phyloP scores from a whole-genome alignment of 1,140 invertebrate species.

The Drosophila yakuba region DNA sequence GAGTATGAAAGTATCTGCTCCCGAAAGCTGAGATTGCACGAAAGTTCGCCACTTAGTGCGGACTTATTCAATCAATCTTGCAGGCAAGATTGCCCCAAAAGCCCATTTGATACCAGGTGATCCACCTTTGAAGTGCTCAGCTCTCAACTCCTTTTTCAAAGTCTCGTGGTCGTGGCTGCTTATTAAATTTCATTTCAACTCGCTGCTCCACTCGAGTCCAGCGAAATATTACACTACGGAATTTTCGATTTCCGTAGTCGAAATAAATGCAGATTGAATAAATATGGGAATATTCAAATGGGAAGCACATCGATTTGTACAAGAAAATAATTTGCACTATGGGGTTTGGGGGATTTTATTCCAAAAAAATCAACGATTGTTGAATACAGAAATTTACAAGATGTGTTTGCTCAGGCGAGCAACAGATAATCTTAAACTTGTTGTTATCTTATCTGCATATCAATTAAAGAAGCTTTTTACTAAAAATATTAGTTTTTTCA shows the following conservation, averaged over 20 bases:
- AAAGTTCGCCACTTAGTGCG: not conserved
- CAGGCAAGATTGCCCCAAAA: no score
- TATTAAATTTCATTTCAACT: constrained; percentile 6
- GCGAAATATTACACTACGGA: constrained; percentile 12
- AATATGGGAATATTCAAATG: not conserved
- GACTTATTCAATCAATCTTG: constrained; percentile 18
- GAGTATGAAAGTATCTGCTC: no score
- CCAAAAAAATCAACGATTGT: no score
- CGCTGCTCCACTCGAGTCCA: not conserved
- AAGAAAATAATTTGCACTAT: no score
- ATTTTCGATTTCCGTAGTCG: not conserved
- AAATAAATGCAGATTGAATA: not conserved
- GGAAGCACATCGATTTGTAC: not conserved
- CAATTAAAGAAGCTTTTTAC: no score
- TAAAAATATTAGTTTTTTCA: no score
- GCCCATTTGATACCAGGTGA: not conserved
- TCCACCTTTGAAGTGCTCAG: not conserved
- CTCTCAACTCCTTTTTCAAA: constrained; percentile 8
- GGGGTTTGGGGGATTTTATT: no score
- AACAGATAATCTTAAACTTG: no score
- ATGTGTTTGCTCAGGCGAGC: no score
- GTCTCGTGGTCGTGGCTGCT: not conserved
- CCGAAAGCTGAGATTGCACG: not conserved
- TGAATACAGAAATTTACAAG: no score
- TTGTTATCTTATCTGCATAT: no score